A percentile compares a stretch with the other conserved stretches of the same genome.
Conservation (phyloP, 2,888 invertebrate species). For the Poecilobothrus nobilitatus region DNA sequence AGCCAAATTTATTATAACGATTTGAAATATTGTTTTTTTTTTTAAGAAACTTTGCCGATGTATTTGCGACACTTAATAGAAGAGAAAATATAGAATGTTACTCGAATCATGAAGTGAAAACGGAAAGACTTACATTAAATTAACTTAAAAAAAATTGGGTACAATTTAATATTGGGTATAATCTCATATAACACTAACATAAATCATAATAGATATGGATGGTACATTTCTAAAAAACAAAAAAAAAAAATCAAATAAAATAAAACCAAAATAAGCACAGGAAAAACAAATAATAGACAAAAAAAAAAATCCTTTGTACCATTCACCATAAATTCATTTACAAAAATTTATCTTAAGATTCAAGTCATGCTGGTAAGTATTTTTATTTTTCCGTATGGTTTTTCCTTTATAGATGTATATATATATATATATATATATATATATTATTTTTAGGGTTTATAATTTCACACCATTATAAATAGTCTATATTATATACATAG, state of each 20-base stretch:
- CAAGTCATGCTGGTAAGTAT: background rate
- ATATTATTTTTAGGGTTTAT: background rate
- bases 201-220: background rate
- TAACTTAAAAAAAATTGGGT: too few species aligned
- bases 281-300: too few species aligned
- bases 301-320: background rate
- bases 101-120: too few species aligned
- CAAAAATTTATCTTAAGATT: constrained; percentile 1
- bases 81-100: too few species aligned
- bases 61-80: too few species aligned
- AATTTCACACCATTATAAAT: background rate
- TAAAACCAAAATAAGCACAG: too few species aligned
- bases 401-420: background rate
- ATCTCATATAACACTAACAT: background rate
- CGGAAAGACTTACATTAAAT: too few species aligned
- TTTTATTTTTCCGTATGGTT: background rate
- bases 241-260: background rate
- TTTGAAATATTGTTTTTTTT: too few species aligned
- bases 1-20: too few species aligned
- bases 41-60: too few species aligned
- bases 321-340: constrained; percentile 1
- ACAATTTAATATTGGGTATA: background rate
- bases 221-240: background rate
- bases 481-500: background rate
- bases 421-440: too few species aligned